Base-by-base conservation (phyloP, 2,797 vertebrate species). In the Pipistrellus pygmaeus region DNA sequence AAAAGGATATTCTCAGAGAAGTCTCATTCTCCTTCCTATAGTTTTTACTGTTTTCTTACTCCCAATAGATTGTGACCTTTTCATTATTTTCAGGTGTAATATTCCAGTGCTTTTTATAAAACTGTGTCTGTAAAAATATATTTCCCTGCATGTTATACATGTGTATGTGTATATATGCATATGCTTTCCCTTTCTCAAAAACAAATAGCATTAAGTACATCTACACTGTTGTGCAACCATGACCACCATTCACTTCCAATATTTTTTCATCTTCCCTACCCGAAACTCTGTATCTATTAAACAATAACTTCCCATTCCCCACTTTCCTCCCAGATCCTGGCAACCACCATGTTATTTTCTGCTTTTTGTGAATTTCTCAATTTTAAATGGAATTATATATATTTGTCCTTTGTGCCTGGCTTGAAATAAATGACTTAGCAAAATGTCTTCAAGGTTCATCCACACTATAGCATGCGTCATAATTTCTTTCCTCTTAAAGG, bases 81-180 rank as follows among this genome's bases (percentile, higher is more conserved):
- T 66, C 44, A 78, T 84, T 86, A 81, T 90, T 82, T 90, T 92
- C 48, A 64, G 10, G 10, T 41, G 72, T 85, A 71, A 66, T 8
- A 62, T 51, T 72, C n/a, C 30, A 57, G 5, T 68, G 21, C 77
- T 89, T 85, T 85, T 93, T n/a, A 60, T 48, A 71, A 90, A 93
- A 85, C 9, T 66, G 78, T 69, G 30, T 84, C 64, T 30, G 51
- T 17, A 38, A 69, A 80, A 72, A 51, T 15, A 35, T 21, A 85
- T 82, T 66, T 83, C 92, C 32, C 57, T 38, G 23, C 41, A 41
- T 46, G 35, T 53, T 85, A 71, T 38, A 71, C 46, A 46, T 55
- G 35, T 55, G 11, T 62, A 18, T 62, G 25, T 84, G 27, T 60
- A 27, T 77, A 13, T 75, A 57, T 15, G 51, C 4, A 77, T 20